phyloP scores from a whole-genome alignment of 1,140 invertebrate genomes.

The Aricia agestis region DNA sequence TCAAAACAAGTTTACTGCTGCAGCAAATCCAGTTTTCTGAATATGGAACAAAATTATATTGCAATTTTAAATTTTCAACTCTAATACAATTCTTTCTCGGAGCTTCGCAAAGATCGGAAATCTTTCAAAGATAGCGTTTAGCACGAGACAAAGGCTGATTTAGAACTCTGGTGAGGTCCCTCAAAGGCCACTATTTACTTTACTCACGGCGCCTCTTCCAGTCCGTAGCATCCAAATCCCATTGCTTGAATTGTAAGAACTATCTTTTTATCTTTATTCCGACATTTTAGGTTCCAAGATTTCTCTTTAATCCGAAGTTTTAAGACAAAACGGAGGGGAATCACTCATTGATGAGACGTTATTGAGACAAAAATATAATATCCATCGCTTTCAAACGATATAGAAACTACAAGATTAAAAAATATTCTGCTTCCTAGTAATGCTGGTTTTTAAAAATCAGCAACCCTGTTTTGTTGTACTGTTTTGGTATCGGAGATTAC shows the following conservation, averaged over 20 bases:
- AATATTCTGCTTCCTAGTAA: too few species aligned
- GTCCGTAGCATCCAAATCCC: slow-evolving; percentile 44
- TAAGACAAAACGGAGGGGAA: background rate
- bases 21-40: slow-evolving; percentile 15
- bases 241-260: slow-evolving; percentile 49
- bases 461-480: background rate
- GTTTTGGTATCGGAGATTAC: background rate
- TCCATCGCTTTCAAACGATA: too few species aligned
- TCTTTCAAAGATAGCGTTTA: slow-evolving; percentile 71
- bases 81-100: slow-evolving; percentile 55
- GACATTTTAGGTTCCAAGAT: slow-evolving; percentile 15
- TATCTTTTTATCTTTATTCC: slow-evolving; percentile 24
- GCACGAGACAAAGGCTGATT: slow-evolving; percentile 70
- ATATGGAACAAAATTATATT: slow-evolving; percentile 23
- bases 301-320: background rate
- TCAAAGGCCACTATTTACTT: slow-evolving; percentile 67
- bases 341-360: too few species aligned
- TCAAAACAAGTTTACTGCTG: slow-evolving; percentile 19
- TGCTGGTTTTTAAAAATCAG: too few species aligned
- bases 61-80: slow-evolving; percentile 41
- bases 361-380: too few species aligned
- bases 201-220: slow-evolving; percentile 50
- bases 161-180: slow-evolving; percentile 54
- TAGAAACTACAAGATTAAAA: too few species aligned
- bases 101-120: slow-evolving; percentile 63